These are phyloP conservation scores for Alexandromys fortis DNA, from an alignment of 2,113 vertebrate genomes.

Conservation along the genomic window DNA sequence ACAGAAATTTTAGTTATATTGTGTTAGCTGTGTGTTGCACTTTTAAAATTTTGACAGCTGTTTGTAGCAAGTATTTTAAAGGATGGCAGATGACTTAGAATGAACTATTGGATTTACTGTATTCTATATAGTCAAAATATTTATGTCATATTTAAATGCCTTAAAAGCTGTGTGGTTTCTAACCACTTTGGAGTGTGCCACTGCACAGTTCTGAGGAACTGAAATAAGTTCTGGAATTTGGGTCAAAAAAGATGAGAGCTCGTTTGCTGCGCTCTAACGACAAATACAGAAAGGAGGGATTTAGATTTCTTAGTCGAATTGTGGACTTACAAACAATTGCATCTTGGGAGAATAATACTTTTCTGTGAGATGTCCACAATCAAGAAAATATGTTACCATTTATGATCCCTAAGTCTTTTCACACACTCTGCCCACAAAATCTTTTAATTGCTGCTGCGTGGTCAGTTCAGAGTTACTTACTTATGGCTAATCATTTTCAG, in stretches of 20 bases:
- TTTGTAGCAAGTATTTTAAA: slow-evolving; percentile 58
- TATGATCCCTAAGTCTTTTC: background rate
- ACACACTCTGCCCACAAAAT: slow-evolving; percentile 48
- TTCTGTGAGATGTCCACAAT: slow-evolving; percentile 12
- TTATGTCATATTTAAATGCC: slow-evolving; percentile 52
- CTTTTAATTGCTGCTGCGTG: background rate
- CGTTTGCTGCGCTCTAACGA: slow-evolving; percentile 11
- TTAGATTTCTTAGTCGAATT: background rate
- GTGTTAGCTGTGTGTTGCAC: background rate
- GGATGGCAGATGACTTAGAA: slow-evolving; percentile 39
- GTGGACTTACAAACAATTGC: background rate
- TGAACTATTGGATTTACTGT: background rate
- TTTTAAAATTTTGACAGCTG: slow-evolving; percentile 29
- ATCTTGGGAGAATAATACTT: background rate
- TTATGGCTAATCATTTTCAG: slow-evolving; percentile 31
- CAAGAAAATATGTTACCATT: slow-evolving; percentile 35
- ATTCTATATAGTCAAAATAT: slow-evolving; percentile 59
- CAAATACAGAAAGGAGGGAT: background rate
- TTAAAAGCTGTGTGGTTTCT: slow-evolving; percentile 41
- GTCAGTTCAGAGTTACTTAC: slow-evolving; percentile 35
- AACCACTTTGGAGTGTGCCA: slow-evolving; percentile 7
- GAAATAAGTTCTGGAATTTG: slow-evolving; percentile 26
- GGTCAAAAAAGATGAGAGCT: background rate
- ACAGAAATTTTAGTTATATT: slow-evolving; percentile 13
- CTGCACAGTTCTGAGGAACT: slow-evolving; percentile 25